phyloP scores from a whole-genome alignment of 2,113 vertebrate species.

The Dicerorhinus sumatrensis region DNA sequence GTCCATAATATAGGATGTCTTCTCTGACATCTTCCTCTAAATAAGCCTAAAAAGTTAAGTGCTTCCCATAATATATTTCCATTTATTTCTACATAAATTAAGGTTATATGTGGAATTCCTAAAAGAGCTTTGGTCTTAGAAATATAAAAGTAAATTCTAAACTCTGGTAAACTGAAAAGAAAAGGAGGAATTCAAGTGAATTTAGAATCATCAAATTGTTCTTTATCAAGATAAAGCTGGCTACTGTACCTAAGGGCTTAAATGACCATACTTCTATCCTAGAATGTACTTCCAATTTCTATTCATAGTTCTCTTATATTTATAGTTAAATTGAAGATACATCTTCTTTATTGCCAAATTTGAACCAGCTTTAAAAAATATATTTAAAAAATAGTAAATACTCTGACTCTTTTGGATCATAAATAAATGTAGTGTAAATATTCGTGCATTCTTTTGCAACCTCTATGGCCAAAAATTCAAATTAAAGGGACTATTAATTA shows the following conservation, averaged over 20 bases:
- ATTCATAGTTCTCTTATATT: constrained; percentile 49
- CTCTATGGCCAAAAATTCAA: constrained; percentile 31
- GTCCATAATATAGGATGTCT: not conserved
- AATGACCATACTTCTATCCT: constrained; percentile 42
- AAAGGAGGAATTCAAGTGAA: constrained; percentile 35
- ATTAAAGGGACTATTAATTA: constrained; percentile 51
- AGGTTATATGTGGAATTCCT: not conserved
- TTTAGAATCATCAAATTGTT: not conserved
- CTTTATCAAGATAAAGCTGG: constrained; percentile 53
- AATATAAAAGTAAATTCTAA: constrained; percentile 49
- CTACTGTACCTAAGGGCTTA: not conserved
- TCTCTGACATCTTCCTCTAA: not conserved
- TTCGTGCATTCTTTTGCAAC: constrained; percentile 31
- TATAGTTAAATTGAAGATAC: constrained; percentile 57
- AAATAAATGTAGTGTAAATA: constrained; percentile 39
- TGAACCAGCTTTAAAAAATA: constrained; percentile 21
- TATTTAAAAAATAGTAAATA: constrained; percentile 32
- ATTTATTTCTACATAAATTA: constrained; percentile 15
- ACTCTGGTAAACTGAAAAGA: not conserved
- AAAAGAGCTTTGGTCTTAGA: constrained; percentile 15
- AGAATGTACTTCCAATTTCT: constrained; percentile 60
- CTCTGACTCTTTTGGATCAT: not conserved
- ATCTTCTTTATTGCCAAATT: constrained; percentile 53
- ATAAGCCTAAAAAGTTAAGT: constrained; percentile 25
- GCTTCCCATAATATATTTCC: not conserved